Base-by-base conservation (phyloP, 2,888 invertebrate genomes). In the Apamea monoglypha region DNA sequence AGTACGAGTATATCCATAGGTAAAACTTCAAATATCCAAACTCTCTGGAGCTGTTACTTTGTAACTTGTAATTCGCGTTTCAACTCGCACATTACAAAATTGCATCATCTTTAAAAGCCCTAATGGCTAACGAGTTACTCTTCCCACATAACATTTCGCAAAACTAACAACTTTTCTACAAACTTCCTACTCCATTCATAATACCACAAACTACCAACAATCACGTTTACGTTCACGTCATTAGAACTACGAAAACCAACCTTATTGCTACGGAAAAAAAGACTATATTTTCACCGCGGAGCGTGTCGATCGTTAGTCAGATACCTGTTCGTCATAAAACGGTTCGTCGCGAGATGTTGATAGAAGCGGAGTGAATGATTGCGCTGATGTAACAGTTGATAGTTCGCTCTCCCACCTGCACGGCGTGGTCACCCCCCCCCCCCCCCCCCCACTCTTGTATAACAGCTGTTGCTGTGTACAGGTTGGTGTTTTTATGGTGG, bases 381-480 rank as follows among this genome's bases (percentile, higher is more conserved):
- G 61, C 76, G 32, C 70, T 92, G 90, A 93, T 91, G 93, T 94
- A 95, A 95, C 88, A 88, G 86, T 87, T 89, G 89, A 86, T 86
- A 75, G 78, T 73, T 84, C 83, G 76, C 82, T 76, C 79, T 73
- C 71, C 72, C 83, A 36, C 77, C 66, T 59, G 50, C 32, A 56
- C 59, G 21, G 36, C 10, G 61, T 74, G 36, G 56, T n/a, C 36
- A 47, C 68, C 85, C 82, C 25, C 56, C 25, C 25, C n/a, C 56
- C 47, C 47, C 47, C 47, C 32, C 32, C 32, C 40, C 89, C 84
- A 79, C 83, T 76, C 76, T 81, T 78, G 81, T 74, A 77, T 74
- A 50, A 78, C 75, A 64, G 56, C 72, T 47, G 21, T 67, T 73
- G 56, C 5, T 25, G 66, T 80, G 66, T 94, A 96, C 94, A 95